Evolutionary conservation across 2,888 invertebrate species (phyloP).

Genomic region (Tinea pellionella): DNA sequence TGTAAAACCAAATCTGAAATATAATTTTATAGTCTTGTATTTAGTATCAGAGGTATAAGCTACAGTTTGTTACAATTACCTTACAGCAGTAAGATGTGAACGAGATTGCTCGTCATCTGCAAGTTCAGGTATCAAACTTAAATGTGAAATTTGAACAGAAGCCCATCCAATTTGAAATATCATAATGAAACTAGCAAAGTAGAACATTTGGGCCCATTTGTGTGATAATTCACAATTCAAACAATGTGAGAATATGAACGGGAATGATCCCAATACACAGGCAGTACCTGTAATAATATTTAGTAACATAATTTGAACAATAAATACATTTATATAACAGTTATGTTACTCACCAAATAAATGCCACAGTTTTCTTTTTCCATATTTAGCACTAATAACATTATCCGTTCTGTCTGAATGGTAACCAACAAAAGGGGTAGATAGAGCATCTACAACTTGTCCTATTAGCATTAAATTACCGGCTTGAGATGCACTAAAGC

Average conservation of each 20-base stretch:
- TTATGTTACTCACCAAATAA: constrained; percentile 74
- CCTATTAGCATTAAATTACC: constrained; percentile 80
- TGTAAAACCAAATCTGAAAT: constrained; percentile 84
- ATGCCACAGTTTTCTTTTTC: constrained; percentile 90
- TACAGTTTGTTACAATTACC: no score
- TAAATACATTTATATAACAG: not conserved
- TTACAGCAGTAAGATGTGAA: constrained; percentile 80
- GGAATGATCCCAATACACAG: constrained; percentile 83
- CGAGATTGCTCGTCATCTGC: constrained; percentile 80
- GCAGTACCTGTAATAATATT: constrained; percentile 71
- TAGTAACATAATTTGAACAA: constrained; percentile 1
- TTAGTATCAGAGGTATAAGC: no score
- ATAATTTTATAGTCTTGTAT: not conserved
- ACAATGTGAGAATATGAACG: constrained; percentile 88
- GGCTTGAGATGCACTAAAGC: constrained; percentile 67
- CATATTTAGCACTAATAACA: constrained; percentile 76
- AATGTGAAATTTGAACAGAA: constrained; percentile 89
- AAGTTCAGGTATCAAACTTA: constrained; percentile 87
- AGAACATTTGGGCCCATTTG: constrained; percentile 78
- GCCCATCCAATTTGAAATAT: constrained; percentile 97
- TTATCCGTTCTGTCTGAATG: constrained; percentile 81
- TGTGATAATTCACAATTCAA: constrained; percentile 73
- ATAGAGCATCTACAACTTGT: constrained; percentile 86
- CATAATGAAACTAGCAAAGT: constrained; percentile 80
- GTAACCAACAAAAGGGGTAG: constrained; percentile 89